Evolutionary conservation across 2,113 vertebrate species (phyloP).

Genomic region (Gnathochromis pfefferi): DNA sequence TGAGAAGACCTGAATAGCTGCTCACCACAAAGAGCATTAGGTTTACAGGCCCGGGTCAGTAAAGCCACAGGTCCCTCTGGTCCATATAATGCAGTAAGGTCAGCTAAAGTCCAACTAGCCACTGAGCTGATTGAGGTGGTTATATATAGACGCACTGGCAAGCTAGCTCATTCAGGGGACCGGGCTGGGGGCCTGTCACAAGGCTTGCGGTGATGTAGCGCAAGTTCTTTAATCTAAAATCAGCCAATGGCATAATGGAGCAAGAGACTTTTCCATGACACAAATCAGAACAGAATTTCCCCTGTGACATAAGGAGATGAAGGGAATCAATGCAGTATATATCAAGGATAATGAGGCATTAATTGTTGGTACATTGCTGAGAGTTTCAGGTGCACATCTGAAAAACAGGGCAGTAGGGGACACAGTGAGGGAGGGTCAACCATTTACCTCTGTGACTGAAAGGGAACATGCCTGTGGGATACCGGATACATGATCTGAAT

Average conservation of each 20-base stretch:
- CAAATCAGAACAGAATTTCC: constrained; percentile 43
- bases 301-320: background rate
- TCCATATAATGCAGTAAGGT: constrained; percentile 47
- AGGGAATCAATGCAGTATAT: constrained; percentile 41
- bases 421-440: background rate
- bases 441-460: constrained; percentile 17
- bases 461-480: constrained; percentile 21
- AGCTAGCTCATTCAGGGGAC: constrained; percentile 14
- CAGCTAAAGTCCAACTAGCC: constrained; percentile 46
- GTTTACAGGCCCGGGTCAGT: constrained; percentile 13
- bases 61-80: constrained; percentile 1
- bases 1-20: background rate
- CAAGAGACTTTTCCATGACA: constrained; percentile 46
- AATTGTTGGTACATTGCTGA: constrained; percentile 5
- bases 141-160: constrained; percentile 65
- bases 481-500: constrained; percentile 39
- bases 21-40: background rate
- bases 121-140: constrained; percentile 43
- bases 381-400: constrained; percentile 7
- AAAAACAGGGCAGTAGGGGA: background rate
- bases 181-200: constrained; percentile 38
- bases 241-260: constrained; percentile 42
- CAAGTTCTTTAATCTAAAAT: constrained; percentile 57
- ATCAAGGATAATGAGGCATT: constrained; percentile 40
- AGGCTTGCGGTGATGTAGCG: constrained; percentile 39